phyloP scores from a whole-genome alignment of 2,888 invertebrate genomes.

The Yponomeuta cagnagella region DNA sequence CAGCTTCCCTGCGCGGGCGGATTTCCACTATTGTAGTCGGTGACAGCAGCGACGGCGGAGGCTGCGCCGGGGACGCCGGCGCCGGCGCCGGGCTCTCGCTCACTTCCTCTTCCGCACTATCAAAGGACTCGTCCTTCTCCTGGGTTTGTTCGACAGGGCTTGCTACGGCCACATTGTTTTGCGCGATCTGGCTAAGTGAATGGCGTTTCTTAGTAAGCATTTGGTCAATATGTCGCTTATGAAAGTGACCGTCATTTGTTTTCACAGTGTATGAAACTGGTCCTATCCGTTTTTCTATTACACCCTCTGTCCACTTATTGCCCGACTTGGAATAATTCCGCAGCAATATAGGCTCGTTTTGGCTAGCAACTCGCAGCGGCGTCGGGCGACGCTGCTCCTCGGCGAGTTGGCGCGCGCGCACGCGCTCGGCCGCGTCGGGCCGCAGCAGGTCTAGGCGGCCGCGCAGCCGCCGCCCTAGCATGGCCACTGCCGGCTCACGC shows the following conservation, averaged over 20 bases:
- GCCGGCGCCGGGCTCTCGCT: no score
- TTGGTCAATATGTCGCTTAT: conserved; percentile 4
- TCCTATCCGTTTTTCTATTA: conserved; percentile 7
- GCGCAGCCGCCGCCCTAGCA: conserved; percentile 18
- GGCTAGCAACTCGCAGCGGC: neutral
- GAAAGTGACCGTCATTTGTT: conserved; percentile 8
- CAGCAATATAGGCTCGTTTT: conserved; percentile 10
- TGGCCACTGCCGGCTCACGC: conserved; percentile 15
- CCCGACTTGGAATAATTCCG: conserved; percentile 11
- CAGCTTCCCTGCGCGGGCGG: neutral
- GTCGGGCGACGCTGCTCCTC: no score
- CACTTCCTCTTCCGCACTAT: no score
- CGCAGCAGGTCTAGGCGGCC: neutral
- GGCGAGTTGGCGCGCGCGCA: no score
- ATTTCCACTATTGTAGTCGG: neutral
- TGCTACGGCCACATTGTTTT: no score
- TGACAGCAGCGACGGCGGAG: neutral
- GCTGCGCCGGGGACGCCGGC: neutral
- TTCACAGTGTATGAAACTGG: conserved; percentile 16
- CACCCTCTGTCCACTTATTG: conserved; percentile 14
- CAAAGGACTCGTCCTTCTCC: no score
- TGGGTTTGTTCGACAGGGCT: no score
- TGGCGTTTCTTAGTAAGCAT: no score
- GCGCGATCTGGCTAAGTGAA: no score
- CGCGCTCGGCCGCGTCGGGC: no score